These are phyloP conservation scores for Baronia brevicornis DNA, from an alignment of 2,888 invertebrate species.

Conservation along the genomic window DNA sequence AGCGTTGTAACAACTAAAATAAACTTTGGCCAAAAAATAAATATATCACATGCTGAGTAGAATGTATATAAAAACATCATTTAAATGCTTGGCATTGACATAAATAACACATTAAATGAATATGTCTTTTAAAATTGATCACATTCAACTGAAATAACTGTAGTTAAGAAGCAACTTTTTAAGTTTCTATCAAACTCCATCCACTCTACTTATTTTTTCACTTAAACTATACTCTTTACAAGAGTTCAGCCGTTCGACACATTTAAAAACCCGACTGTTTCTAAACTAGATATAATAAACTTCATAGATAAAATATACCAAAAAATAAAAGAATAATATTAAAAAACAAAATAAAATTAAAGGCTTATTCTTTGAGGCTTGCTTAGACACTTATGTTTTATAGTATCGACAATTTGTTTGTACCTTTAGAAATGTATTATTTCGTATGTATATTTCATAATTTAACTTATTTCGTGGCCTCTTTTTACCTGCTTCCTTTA, in stretches of 20 bases:
- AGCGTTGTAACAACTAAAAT: constrained; percentile 49
- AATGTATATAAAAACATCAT: constrained; percentile 21
- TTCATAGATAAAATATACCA: no score
- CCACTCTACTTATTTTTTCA: constrained; percentile 4
- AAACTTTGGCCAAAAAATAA: constrained; percentile 58
- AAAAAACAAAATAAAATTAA: no score
- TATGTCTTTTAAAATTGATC: constrained; percentile 4
- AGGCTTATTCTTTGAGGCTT: no score
- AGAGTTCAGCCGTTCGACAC: constrained; percentile 32
- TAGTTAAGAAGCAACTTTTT: constrained; percentile 2
- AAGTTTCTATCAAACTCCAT: constrained; percentile 5
- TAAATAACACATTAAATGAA: constrained; percentile 8
- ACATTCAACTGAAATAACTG: constrained; percentile 8
- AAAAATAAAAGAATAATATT: no score
- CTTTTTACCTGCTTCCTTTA: no score
- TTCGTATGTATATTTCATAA: no score
- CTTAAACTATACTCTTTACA: constrained; percentile 14
- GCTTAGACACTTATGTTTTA: no score
- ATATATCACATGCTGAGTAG: constrained; percentile 45
- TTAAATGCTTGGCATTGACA: constrained; percentile 27
- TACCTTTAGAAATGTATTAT: no score
- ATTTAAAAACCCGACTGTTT: neutral
- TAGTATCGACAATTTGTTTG: no score
- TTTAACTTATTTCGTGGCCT: no score
- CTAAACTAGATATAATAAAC: constrained; percentile 1